phyloP scores from a whole-genome alignment of 2,888 invertebrate species.

The Drosophila sordidula region DNA sequence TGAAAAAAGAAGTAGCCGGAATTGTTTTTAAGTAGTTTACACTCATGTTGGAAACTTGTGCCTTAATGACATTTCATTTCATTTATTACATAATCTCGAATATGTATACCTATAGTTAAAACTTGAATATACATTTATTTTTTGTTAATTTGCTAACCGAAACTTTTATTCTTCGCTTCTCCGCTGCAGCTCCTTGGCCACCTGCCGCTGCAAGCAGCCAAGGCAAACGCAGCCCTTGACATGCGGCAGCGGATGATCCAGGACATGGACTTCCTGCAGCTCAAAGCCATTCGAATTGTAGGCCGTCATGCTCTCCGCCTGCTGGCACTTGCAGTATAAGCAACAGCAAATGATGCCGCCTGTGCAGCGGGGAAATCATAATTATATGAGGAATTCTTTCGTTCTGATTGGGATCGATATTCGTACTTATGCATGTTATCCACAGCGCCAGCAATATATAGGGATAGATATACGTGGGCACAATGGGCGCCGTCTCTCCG shows the following conservation, averaged over 20 bases:
- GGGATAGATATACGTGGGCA: conserved; percentile 34
- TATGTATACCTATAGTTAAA: not conserved
- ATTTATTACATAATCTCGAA: not conserved
- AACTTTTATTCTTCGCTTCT: conserved; percentile 14
- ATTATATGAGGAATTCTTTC: not conserved
- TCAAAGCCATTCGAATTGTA: conserved; percentile 46
- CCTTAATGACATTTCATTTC: not conserved
- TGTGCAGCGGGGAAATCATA: conserved; percentile 1
- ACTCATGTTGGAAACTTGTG: not conserved
- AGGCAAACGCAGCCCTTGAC: conserved; percentile 55
- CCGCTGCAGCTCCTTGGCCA: conserved; percentile 37
- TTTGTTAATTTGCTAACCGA: not conserved
- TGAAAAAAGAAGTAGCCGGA: not conserved
- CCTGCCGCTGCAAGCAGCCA: conserved; percentile 59
- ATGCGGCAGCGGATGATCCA: conserved; percentile 44
- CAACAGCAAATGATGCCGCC: conserved; percentile 49
- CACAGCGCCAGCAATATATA: conserved; percentile 53
- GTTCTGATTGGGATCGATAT: no score
- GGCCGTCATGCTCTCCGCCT: conserved; percentile 32
- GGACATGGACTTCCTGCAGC: conserved; percentile 57
- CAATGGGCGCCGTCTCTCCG: not conserved
- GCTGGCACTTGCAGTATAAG: conserved; percentile 52
- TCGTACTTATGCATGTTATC: conserved; percentile 51
- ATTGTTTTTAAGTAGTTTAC: not conserved
- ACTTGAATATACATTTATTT: conserved; percentile 1